Evolutionary conservation across 2,113 vertebrate species (phyloP).

Genomic region (Mobula birostris): DNA sequence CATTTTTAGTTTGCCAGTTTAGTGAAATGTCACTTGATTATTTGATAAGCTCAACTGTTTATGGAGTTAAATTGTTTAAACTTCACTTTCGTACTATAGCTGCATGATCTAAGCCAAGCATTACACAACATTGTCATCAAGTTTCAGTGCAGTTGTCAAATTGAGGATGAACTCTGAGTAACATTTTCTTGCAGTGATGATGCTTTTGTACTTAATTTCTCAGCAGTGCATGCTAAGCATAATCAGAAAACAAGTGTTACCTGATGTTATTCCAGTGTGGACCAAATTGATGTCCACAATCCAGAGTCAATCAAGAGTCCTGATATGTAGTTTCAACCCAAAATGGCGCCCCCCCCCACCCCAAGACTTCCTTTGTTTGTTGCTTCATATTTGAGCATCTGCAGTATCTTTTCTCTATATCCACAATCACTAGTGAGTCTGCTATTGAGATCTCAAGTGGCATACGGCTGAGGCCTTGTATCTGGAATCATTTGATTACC

Average conservation of each 20-base stretch:
- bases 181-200: not conserved
- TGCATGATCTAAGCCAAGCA: not conserved
- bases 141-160: not conserved
- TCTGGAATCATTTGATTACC: too few species aligned
- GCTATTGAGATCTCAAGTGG: too few species aligned
- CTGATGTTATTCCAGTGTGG: not conserved
- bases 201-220: not conserved
- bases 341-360: too few species aligned
- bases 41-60: not conserved
- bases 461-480: too few species aligned
- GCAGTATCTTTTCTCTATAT: too few species aligned
- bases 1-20: not conserved
- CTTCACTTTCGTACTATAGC: not conserved
- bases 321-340: too few species aligned
- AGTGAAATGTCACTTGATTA: not conserved
- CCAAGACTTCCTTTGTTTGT: too few species aligned
- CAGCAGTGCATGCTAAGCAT: not conserved
- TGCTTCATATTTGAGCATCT: too few species aligned
- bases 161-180: not conserved
- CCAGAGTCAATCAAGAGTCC: too few species aligned
- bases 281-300: too few species aligned
- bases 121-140: not conserved
- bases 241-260: not conserved
- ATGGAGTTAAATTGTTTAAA: too few species aligned
- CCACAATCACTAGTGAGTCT: too few species aligned